A percentile compares a stretch with the other conserved stretches of the same genome.
Conservation (phyloP, 2,797 vertebrate genomes). For the Cetoscarus ocellatus region DNA sequence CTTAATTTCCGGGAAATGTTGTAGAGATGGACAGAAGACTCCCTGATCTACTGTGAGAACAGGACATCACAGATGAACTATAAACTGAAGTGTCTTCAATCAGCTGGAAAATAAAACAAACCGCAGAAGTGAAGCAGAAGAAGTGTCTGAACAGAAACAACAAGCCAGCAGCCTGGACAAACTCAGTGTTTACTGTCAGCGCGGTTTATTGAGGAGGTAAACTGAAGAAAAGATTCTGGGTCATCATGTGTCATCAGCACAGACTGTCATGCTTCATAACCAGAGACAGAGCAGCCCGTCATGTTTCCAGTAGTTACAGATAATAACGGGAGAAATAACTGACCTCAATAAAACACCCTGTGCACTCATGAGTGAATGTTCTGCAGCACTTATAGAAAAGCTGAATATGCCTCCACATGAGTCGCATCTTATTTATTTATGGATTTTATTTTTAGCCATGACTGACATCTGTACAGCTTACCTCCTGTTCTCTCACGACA, state of each 20-base stretch:
- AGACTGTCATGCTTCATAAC: background rate
- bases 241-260: background rate
- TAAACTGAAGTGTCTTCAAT: background rate
- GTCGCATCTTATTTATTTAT: background rate
- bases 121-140: background rate
- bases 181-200: background rate
- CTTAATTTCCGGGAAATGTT: background rate
- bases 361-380: background rate
- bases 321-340: background rate
- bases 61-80: background rate
- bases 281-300: background rate
- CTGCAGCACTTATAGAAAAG: background rate
- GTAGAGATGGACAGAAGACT: background rate
- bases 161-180: background rate
- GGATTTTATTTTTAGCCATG: too few species aligned
- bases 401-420: background rate
- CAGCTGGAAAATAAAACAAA: conserved; percentile 4
- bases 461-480: too few species aligned
- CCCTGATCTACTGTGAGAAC: conserved; percentile 12
- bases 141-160: background rate
- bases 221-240: background rate
- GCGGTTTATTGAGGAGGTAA: background rate
- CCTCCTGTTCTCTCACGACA: too few species aligned
- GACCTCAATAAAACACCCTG: background rate
- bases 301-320: background rate